Conservation (phyloP, 53 echinoderm and acorn worm species). For the Holothuria scabra region DNA sequence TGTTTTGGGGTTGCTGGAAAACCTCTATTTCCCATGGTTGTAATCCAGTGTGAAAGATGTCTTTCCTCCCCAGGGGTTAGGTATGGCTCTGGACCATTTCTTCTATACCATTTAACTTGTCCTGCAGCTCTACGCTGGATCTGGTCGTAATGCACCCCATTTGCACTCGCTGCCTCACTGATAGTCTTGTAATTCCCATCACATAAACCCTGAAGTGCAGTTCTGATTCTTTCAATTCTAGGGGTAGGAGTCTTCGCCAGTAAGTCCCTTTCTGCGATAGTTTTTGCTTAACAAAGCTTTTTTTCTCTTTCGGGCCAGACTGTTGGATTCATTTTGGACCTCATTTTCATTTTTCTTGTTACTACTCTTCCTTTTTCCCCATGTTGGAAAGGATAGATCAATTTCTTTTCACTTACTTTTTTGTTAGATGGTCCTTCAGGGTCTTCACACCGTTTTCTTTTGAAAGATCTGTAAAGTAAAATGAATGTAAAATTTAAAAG, state of each 20-base stretch:
- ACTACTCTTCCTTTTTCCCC: too few relatives aligned
- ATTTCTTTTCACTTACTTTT: too few relatives aligned
- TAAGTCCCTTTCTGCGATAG: background rate
- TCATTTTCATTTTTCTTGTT: too few relatives aligned
- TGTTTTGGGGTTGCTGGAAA: constrained; percentile 17
- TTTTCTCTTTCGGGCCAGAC: background rate
- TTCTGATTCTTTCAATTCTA: background rate
- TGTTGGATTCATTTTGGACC: too few relatives aligned
- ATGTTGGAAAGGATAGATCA: too few relatives aligned
- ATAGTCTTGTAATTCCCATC: background rate
- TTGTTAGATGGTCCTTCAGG: too few relatives aligned
- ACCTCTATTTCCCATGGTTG: constrained; percentile 2
- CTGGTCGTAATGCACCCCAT: background rate
- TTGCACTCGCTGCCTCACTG: background rate
- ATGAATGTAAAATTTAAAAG: too few relatives aligned
- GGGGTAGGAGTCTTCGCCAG: background rate
- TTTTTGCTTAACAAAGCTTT: background rate
- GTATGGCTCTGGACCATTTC: constrained; percentile 4
- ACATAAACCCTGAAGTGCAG: background rate
- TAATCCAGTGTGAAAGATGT: background rate
- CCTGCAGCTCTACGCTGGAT: constrained; percentile 18
- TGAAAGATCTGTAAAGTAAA: too few relatives aligned
- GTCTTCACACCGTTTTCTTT: too few relatives aligned
- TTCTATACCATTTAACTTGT: background rate
- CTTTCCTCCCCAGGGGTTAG: constrained; percentile 37